Percentiles rank a stretch among this genome's conserved stretches.
These are phyloP conservation scores for Diarsia rubi DNA, from an alignment of 2,888 invertebrate species.

Conservation along the genomic window DNA sequence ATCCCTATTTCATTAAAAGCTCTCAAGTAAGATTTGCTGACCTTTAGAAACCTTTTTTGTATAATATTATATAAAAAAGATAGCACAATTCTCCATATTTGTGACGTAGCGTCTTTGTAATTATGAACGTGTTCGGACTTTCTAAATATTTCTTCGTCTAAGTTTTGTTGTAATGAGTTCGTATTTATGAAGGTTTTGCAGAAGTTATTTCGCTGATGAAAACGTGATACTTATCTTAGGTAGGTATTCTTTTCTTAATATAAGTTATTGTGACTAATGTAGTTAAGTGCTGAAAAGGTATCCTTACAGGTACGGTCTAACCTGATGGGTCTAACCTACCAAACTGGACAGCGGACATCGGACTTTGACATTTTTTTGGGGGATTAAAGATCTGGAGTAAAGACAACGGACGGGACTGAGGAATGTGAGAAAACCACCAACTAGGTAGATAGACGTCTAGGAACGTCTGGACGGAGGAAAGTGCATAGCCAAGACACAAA, in stretches of 20 bases:
- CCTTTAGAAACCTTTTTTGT: conserved; percentile 26
- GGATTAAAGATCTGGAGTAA: no score
- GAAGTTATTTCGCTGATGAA: conserved; percentile 1
- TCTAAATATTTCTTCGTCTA: not conserved
- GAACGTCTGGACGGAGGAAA: no score
- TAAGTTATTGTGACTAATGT: not conserved
- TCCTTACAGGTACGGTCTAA: not conserved
- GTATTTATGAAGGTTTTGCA: not conserved
- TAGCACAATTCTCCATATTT: conserved; percentile 22
- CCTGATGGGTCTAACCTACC: no score
- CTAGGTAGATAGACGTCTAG: no score
- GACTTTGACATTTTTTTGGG: no score
- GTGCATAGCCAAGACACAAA: no score
- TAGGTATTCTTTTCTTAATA: not conserved
- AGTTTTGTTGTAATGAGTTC: conserved; percentile 15
- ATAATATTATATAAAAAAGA: conserved; percentile 4
- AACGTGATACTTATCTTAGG: not conserved
- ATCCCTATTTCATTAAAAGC: conserved; percentile 25
- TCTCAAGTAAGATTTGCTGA: conserved; percentile 17
- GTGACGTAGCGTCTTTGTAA: conserved; percentile 40
- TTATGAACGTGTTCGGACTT: conserved; percentile 36
- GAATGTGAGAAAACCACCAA: no score
- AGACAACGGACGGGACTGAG: no score
- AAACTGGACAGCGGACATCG: no score
- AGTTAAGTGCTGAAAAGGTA: not conserved